These are phyloP conservation scores for Caradrina kadenii DNA, from an alignment of 2,888 invertebrate species.

Conservation along the genomic window DNA sequence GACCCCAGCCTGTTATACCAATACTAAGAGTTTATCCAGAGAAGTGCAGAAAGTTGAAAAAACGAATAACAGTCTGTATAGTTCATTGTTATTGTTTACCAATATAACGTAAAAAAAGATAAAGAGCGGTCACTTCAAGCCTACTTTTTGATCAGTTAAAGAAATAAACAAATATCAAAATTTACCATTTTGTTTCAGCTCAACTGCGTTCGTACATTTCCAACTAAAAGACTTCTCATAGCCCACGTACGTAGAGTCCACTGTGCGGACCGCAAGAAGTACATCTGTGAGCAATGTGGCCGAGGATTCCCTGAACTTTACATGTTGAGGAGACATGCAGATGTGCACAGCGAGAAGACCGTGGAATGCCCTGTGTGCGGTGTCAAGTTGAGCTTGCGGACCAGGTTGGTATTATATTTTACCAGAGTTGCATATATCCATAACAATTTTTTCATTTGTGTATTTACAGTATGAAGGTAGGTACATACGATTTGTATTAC, in stretches of 20 bases:
- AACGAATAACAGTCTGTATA: too few species aligned
- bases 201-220: constrained; percentile 35
- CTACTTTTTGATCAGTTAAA: too few species aligned
- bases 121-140: too few species aligned
- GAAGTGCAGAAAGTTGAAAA: too few species aligned
- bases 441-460: too few species aligned
- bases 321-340: constrained; percentile 36
- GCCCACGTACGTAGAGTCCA: constrained; percentile 58
- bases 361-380: constrained; percentile 49
- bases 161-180: background rate
- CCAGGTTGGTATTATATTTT: constrained; percentile 51
- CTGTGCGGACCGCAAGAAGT: constrained; percentile 44
- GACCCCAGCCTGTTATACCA: too few species aligned
- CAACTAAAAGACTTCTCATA: constrained; percentile 24
- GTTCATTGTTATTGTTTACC: too few species aligned
- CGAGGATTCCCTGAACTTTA: constrained; percentile 37
- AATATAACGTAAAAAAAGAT: too few species aligned
- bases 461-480: too few species aligned
- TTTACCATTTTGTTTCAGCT: constrained; percentile 41
- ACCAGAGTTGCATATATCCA: too few species aligned
- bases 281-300: constrained; percentile 55
- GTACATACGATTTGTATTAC: too few species aligned
- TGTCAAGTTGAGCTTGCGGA: constrained; percentile 34
- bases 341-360: constrained; percentile 22
- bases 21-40: too few species aligned